Evolutionary conservation across 2,888 invertebrate species (phyloP).

Genomic region (Brachyopa scutellaris): DNA sequence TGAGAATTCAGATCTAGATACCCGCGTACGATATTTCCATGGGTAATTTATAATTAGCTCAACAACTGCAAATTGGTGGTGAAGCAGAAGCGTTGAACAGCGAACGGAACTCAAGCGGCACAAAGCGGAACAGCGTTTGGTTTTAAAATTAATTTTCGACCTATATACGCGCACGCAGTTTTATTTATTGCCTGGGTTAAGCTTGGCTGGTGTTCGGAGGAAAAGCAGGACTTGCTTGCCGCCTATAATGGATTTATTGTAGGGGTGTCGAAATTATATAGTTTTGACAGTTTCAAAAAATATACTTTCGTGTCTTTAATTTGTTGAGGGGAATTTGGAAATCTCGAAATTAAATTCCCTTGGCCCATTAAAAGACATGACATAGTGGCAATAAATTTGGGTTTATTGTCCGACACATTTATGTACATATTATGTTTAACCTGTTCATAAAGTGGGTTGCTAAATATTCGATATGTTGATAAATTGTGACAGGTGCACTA

Average conservation of each 20-base stretch:
- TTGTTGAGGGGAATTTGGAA: not conserved
- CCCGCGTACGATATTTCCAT: slow-evolving; percentile 43
- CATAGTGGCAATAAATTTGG: slow-evolving; percentile 52
- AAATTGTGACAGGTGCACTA: slow-evolving; percentile 49
- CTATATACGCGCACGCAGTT: slow-evolving; percentile 50
- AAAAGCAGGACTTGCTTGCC: slow-evolving; percentile 8
- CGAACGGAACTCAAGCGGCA: slow-evolving; percentile 42
- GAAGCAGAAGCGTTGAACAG: slow-evolving; percentile 6
- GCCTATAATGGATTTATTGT: slow-evolving; percentile 28
- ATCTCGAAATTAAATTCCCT: not conserved
- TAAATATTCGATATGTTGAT: slow-evolving; percentile 28
- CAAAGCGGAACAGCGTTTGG: slow-evolving; percentile 56
- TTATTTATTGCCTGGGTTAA: slow-evolving; percentile 57
- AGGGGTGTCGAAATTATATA: slow-evolving; percentile 20
- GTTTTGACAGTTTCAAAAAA: slow-evolving; percentile 22
- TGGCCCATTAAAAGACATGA: slow-evolving; percentile 25
- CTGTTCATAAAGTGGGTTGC: slow-evolving; percentile 22
- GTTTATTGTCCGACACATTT: slow-evolving; percentile 38
- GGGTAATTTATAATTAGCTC: slow-evolving; percentile 70
- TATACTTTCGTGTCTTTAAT: not conserved
- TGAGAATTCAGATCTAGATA: slow-evolving; percentile 44
- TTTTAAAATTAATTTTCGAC: slow-evolving; percentile 54
- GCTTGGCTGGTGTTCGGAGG: slow-evolving; percentile 28
- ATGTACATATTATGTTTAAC: slow-evolving; percentile 5
- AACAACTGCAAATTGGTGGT: slow-evolving; percentile 40